These are phyloP conservation scores for Drosophila monieri DNA, from an alignment of 2,888 invertebrate species.

Conservation along the genomic window DNA sequence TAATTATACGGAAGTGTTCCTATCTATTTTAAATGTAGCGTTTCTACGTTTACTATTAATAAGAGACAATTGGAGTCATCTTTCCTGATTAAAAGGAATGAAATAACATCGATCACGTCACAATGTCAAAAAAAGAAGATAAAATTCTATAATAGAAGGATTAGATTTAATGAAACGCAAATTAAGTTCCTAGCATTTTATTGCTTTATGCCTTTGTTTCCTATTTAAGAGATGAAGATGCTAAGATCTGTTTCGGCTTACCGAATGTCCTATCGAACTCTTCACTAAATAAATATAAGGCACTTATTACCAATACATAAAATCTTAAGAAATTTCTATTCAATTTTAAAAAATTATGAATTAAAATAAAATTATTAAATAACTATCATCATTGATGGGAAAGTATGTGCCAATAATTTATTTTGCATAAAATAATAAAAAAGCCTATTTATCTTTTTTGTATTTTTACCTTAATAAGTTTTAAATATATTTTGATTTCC, in stretches of 20 bases:
- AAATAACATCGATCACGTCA: neutral
- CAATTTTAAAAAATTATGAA: constrained; percentile 13
- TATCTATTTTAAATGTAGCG: constrained; percentile 66
- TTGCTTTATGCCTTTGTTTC: constrained; percentile 76
- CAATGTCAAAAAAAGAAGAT: neutral
- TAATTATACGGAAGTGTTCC: constrained; percentile 71
- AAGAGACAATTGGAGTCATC: constrained; percentile 29
- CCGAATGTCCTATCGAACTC: constrained; percentile 28
- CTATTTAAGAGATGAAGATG: constrained; percentile 48
- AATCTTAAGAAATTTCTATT: neutral
- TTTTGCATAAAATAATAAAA: constrained; percentile 21
- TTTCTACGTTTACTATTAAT: constrained; percentile 5
- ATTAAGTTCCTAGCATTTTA: constrained; percentile 78
- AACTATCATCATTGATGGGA: constrained; percentile 2
- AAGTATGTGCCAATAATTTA: constrained; percentile 45
- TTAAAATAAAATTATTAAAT: neutral
- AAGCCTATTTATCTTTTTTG: neutral
- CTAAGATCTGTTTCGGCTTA: constrained; percentile 38
- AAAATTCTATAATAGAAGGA: constrained; percentile 23
- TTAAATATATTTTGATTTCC: neutral
- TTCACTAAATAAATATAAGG: constrained; percentile 1
- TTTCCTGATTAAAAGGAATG: neutral
- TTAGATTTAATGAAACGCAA: constrained; percentile 67
- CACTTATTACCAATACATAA: constrained; percentile 4
- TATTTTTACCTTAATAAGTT: neutral